Evolutionary conservation across 2,113 vertebrate genomes (phyloP).

Genomic region (Tychaedon coryphoeus): DNA sequence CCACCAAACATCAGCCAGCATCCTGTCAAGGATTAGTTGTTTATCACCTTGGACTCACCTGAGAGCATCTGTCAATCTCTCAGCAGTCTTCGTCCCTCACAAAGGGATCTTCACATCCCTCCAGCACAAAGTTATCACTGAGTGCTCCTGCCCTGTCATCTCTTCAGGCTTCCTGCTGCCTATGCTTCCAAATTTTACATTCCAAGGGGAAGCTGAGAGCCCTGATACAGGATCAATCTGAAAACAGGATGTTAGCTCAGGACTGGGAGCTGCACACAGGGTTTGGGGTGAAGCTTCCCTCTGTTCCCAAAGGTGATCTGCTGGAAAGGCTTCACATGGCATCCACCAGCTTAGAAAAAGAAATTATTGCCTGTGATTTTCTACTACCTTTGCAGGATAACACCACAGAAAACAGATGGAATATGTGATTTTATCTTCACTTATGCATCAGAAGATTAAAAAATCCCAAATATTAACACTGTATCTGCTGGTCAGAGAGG

Average conservation of each 20-base stretch:
- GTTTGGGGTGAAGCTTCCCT: neutral
- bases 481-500: neutral
- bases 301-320: neutral
- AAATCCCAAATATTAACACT: neutral
- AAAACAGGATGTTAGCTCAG: fast-evolving
- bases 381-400: neutral
- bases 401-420: neutral
- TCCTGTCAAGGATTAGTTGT: neutral
- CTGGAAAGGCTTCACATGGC: neutral
- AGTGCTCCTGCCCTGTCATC: neutral
- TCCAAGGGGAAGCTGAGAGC: neutral
- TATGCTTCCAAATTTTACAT: neutral
- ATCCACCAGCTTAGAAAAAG: neutral
- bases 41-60: neutral
- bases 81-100: neutral
- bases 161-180: neutral
- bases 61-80: neutral
- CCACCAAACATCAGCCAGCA: neutral
- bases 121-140: neutral
- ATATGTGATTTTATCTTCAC: neutral
- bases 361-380: neutral
- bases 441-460: neutral
- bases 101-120: neutral
- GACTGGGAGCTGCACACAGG: neutral
- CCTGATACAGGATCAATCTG: neutral